Evolutionary conservation across 2,888 invertebrate species (phyloP).

Genomic region (Clostera curtula): DNA sequence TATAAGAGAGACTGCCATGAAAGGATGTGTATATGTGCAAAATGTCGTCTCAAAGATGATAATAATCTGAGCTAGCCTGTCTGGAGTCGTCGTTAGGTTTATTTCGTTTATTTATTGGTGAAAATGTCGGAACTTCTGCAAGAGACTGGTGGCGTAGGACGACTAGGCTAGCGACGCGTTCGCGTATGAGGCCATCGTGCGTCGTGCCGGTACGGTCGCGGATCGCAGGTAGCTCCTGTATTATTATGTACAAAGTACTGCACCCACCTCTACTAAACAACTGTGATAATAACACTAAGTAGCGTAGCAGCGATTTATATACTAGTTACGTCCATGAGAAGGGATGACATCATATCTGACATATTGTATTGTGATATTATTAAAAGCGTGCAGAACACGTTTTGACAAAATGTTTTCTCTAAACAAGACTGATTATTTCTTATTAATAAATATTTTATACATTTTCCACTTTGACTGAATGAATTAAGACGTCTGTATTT

Average conservation of each 20-base stretch:
- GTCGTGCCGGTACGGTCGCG: constrained; percentile 53
- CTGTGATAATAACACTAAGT: constrained; percentile 77
- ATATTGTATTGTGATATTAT: constrained; percentile 73
- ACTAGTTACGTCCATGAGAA: constrained; percentile 74
- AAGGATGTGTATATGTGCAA: constrained; percentile 61
- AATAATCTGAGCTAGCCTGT: constrained; percentile 50
- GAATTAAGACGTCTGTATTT: constrained; percentile 70
- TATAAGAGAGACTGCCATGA: constrained; percentile 68
- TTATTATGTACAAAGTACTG: constrained; percentile 74
- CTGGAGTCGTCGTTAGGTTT: constrained; percentile 32
- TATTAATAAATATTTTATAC: constrained; percentile 73
- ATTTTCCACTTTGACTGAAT: constrained; percentile 72
- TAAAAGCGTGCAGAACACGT: constrained; percentile 51
- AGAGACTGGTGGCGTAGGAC: constrained; percentile 30
- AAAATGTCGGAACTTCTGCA: constrained; percentile 32
- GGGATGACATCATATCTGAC: constrained; percentile 77
- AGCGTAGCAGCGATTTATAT: constrained; percentile 75
- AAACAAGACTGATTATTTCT: constrained; percentile 77
- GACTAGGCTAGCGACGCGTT: constrained; percentile 47
- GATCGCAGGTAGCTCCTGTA: constrained; percentile 66
- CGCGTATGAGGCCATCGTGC: constrained; percentile 48
- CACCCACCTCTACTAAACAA: constrained; percentile 76
- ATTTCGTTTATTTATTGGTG: constrained; percentile 34
- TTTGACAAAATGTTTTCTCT: constrained; percentile 71
- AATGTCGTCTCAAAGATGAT: constrained; percentile 65